phyloP scores from a whole-genome alignment of 2,113 vertebrate genomes.

The Rhadina sibilatrix region DNA sequence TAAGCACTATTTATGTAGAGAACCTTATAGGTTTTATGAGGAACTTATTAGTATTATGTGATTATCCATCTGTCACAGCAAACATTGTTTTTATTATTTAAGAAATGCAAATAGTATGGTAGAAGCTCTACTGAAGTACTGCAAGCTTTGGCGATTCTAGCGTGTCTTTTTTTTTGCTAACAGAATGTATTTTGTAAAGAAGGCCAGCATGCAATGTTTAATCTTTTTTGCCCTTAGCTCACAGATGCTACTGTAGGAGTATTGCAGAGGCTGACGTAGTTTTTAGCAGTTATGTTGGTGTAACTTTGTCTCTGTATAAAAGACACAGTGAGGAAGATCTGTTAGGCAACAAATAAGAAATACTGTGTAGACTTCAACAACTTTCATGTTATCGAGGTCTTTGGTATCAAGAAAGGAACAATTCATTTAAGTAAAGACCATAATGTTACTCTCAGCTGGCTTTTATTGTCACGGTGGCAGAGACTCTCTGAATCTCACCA shows the following conservation, averaged over 20 bases:
- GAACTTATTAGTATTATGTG: neutral
- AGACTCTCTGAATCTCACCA: neutral
- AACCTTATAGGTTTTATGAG: neutral
- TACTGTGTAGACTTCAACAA: neutral
- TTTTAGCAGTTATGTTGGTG: constrained; percentile 66
- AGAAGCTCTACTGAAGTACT: neutral
- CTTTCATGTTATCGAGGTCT: neutral
- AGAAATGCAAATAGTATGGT: neutral
- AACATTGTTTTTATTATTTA: neutral
- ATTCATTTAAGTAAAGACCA: neutral
- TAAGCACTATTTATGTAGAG: neutral
- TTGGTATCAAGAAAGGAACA: neutral
- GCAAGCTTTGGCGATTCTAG: neutral
- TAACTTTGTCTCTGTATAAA: constrained; percentile 47
- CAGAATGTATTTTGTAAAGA: neutral
- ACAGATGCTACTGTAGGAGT: constrained; percentile 66
- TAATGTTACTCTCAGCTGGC: neutral
- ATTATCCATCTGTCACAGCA: neutral
- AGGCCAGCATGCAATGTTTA: constrained; percentile 18
- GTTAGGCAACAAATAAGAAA: constrained; percentile 5
- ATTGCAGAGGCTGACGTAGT: constrained; percentile 58
- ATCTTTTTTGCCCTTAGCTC: constrained; percentile 47
- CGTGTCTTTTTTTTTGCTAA: neutral
- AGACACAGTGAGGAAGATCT: constrained; percentile 18
- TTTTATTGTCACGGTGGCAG: neutral